Evolutionary conservation across 2,113 vertebrate genomes (phyloP).

Genomic region (Baryphthengus martii): DNA sequence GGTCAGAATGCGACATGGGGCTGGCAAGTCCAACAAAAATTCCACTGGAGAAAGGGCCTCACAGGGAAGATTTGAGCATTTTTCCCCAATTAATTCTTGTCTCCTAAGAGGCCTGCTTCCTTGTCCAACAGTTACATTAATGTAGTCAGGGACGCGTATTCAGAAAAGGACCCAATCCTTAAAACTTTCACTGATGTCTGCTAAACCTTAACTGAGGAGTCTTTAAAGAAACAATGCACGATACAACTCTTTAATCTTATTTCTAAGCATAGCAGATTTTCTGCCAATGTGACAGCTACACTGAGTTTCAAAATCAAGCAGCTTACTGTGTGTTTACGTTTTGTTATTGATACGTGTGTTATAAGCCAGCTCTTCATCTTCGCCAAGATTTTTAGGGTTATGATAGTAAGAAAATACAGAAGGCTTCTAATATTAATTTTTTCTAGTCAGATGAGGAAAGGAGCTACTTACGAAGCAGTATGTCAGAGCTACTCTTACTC

Average conservation of each 20-base stretch:
- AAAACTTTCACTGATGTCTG: not conserved
- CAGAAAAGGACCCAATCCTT: not conserved
- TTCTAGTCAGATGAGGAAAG: not conserved
- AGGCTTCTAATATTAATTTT: not conserved
- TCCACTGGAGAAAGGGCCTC: not conserved
- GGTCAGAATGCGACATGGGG: rapidly evolving
- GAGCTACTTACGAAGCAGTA: not conserved
- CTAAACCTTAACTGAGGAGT: not conserved
- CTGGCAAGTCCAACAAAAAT: not conserved
- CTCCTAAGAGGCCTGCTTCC: not conserved
- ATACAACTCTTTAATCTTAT: not conserved
- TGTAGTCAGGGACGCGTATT: not conserved
- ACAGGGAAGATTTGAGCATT: not conserved
- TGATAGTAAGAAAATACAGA: not conserved
- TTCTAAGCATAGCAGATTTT: not conserved
- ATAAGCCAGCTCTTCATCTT: not conserved
- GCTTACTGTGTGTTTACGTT: not conserved
- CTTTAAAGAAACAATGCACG: not conserved
- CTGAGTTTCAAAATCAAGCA: not conserved
- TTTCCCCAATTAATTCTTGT: not conserved
- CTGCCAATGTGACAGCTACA: not conserved
- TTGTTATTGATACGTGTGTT: not conserved
- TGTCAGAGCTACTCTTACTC: not conserved
- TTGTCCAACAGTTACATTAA: not conserved
- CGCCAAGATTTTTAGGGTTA: not conserved